Base-by-base conservation (phyloP, 2,888 invertebrate genomes). In the Actias luna region DNA sequence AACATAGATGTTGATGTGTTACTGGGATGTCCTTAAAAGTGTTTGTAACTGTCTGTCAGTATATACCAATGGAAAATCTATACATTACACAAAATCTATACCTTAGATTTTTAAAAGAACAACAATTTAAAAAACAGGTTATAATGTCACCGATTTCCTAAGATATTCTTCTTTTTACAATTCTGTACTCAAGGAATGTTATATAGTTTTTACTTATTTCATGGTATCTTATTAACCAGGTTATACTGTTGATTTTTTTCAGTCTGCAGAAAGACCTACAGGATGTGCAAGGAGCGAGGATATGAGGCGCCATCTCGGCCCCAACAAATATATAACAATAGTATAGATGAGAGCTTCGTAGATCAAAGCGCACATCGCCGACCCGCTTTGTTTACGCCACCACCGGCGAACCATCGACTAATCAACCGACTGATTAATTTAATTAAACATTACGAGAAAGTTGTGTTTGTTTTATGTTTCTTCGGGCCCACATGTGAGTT, bases 361-460 rank as follows among this genome's bases (percentile, higher is more conserved):
- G 88, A 91, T 92, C 91, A 92, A 91, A 92, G 91, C 80, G 67
- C 68, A 65, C 77, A 78, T 83, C 80, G 78, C 78, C 82, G 79
- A 76, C 77, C 79, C 79, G 78, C 78, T 83, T 83, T 92, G 92
- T 92, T 92, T 92, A 92, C 90, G 79, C 82, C 84, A 77, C 80
- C 84, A 84, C 87, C 84, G 83, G 74, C 85, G 83, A 82, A 84
- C 88, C 91, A 90, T 90, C 91, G 91, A 86, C 92, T 89, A 92
- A 92, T 92, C 92, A 91, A 87, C 88, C 89, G 83, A 85, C 91
- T 92, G 92, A 92, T 92, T 92, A 92, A 92, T 92, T 92, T 91
- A 92, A 92, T 92, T 92, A 92, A 92, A 92, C 92, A 92, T 92
- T 89, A 92, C 92, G 85, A 92, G 92, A 92, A 92, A 92, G 92